Conservation (phyloP, 2,888 invertebrate genomes). For the Perizoma flavofasciatum region DNA sequence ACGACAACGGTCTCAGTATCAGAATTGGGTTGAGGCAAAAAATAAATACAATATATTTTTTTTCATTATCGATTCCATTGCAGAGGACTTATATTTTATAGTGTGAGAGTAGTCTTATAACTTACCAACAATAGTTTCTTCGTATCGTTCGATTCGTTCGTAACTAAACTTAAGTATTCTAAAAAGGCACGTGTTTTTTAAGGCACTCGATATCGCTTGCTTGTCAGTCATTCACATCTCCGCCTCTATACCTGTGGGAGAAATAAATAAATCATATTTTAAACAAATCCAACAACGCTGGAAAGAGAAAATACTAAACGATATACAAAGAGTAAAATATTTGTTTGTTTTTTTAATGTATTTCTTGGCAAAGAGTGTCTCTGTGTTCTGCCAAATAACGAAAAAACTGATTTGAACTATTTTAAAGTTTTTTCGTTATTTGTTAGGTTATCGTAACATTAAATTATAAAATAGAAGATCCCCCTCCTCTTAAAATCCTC, state of each 20-base stretch:
- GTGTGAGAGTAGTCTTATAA: constrained; percentile 11
- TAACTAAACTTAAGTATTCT: constrained; percentile 42
- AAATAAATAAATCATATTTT: constrained; percentile 38
- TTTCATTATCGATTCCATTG: too few species aligned
- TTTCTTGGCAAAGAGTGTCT: constrained; percentile 10
- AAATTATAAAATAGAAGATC: background rate
- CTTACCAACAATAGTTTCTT: constrained; percentile 43
- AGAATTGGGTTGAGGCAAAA: too few species aligned
- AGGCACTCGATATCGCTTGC: constrained; percentile 66
- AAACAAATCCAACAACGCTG: background rate
- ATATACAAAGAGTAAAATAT: background rate
- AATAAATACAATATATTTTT: too few species aligned
- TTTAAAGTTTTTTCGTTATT: too few species aligned
- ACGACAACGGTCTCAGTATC: too few species aligned
- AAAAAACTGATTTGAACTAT: background rate
- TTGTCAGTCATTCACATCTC: constrained; percentile 62
- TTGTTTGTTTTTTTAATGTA: constrained; percentile 1
- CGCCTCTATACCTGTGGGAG: constrained; percentile 62
- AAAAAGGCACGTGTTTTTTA: constrained; percentile 57
- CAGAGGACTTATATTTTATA: too few species aligned
- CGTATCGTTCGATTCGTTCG: constrained; percentile 56
- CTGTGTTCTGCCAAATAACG: constrained; percentile 9
- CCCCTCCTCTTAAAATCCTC: background rate
- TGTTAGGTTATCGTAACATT: too few species aligned
- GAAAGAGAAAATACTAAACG: background rate